Conservation (phyloP, 2,888 invertebrate species). For the Phania funesta region DNA sequence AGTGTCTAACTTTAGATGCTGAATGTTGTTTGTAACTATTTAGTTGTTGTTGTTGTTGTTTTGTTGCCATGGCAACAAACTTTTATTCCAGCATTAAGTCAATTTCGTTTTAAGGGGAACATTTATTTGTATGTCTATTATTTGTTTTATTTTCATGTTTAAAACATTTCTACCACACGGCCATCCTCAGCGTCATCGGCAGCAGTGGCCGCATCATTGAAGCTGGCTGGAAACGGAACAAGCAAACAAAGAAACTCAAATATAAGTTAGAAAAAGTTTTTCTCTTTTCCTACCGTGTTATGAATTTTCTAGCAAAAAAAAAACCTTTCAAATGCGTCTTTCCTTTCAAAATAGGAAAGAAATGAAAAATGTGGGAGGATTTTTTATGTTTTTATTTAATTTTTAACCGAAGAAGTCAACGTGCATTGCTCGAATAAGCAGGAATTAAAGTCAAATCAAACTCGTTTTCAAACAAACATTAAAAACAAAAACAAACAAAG, state of each 20-base stretch:
- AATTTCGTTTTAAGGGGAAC: slow-evolving; percentile 52
- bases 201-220: neutral
- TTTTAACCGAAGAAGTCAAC: neutral
- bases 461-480: slow-evolving; percentile 15
- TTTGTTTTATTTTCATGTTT: slow-evolving; percentile 51
- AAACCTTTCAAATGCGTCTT: slow-evolving; percentile 54
- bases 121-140: slow-evolving; percentile 49
- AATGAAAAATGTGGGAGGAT: slow-evolving; percentile 24
- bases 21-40: slow-evolving; percentile 28
- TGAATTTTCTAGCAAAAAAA: slow-evolving; percentile 28
- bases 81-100: slow-evolving; percentile 54
- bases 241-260: slow-evolving; percentile 9
- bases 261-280: slow-evolving; percentile 4
- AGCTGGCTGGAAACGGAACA: neutral
- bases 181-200: neutral
- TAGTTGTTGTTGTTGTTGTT: slow-evolving; percentile 8
- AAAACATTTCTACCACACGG: slow-evolving; percentile 41
- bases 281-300: neutral
- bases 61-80: slow-evolving; percentile 53
- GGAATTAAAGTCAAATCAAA: slow-evolving; percentile 51
- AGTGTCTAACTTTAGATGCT: slow-evolving; percentile 38
- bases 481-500: neutral
- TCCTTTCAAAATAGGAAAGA: slow-evolving; percentile 23
- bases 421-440: slow-evolving; percentile 14
- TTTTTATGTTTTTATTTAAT: slow-evolving; percentile 11